Percentiles rank a stretch among this genome's conserved stretches.
Evolutionary conservation across 2,113 vertebrate species (phyloP).

Genomic region (Anguilla rostrata): DNA sequence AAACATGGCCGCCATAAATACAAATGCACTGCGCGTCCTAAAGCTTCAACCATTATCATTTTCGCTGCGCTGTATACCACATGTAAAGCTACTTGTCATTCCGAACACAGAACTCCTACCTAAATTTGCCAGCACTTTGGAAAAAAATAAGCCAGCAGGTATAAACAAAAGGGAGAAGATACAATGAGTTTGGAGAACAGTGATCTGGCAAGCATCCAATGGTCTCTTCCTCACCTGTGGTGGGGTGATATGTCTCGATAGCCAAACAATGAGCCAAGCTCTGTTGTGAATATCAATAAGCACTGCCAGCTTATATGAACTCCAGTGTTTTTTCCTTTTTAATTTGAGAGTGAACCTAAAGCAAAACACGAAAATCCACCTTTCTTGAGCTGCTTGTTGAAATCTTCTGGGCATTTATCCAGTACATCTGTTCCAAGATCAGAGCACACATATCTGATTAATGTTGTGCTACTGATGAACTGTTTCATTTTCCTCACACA

Average conservation of each 20-base stretch:
- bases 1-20: not conserved
- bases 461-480: not conserved
- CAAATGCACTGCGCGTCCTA: not conserved
- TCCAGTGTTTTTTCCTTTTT: not conserved
- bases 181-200: constrained; percentile 24
- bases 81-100: constrained; percentile 6
- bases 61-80: not conserved
- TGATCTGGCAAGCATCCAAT: not conserved
- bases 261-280: not conserved
- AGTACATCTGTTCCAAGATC: not conserved
- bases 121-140: not conserved
- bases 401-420: not conserved
- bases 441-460: not conserved
- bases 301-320: not conserved
- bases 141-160: not conserved
- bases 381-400: not conserved
- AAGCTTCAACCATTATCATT: not conserved
- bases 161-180: constrained; percentile 13
- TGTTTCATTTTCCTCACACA: not conserved
- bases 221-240: constrained; percentile 7
- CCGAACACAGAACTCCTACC: not conserved
- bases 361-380: not conserved
- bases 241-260: not conserved
- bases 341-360: not conserved
- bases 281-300: constrained; percentile 12